Evolutionary conservation across 2,113 vertebrate species (phyloP).

Genomic region (Lonchura striata): DNA sequence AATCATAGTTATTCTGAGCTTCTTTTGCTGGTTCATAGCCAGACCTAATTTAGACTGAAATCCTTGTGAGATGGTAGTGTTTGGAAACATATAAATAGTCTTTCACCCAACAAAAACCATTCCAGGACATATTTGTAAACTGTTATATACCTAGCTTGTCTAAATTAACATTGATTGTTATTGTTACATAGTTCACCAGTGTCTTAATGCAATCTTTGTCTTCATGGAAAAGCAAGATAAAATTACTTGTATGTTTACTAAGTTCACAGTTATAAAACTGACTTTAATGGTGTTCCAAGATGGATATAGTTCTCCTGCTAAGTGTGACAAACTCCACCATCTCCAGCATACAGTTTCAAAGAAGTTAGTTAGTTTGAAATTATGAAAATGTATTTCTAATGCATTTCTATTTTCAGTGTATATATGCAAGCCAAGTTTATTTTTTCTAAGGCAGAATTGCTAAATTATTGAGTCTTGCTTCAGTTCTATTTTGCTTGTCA

Average conservation of each 20-base stretch:
- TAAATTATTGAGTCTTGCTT: not conserved
- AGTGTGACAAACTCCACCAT: not conserved
- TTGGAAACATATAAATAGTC: slow-evolving; percentile 30
- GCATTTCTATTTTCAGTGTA: not conserved
- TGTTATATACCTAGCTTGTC: not conserved
- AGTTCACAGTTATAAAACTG: not conserved
- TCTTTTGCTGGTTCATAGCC: slow-evolving; percentile 12
- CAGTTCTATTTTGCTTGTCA: not conserved
- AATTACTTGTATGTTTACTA: not conserved
- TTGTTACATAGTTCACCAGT: not conserved
- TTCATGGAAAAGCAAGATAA: not conserved
- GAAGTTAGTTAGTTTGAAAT: not conserved
- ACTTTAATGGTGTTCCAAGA: not conserved
- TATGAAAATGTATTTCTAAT: not conserved
- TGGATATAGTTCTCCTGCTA: not conserved
- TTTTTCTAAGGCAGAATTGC: not conserved
- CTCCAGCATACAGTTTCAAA: not conserved
- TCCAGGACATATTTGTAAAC: slow-evolving; percentile 1
- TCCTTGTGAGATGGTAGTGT: not conserved
- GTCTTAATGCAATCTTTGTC: not conserved
- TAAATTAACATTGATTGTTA: not conserved
- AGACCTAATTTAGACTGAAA: slow-evolving; percentile 34
- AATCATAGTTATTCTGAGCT: slow-evolving; percentile 44
- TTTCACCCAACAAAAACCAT: not conserved
- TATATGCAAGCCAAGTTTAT: not conserved